phyloP scores from a whole-genome alignment of 2,113 vertebrate species.

The Poicephalus meyeri region DNA sequence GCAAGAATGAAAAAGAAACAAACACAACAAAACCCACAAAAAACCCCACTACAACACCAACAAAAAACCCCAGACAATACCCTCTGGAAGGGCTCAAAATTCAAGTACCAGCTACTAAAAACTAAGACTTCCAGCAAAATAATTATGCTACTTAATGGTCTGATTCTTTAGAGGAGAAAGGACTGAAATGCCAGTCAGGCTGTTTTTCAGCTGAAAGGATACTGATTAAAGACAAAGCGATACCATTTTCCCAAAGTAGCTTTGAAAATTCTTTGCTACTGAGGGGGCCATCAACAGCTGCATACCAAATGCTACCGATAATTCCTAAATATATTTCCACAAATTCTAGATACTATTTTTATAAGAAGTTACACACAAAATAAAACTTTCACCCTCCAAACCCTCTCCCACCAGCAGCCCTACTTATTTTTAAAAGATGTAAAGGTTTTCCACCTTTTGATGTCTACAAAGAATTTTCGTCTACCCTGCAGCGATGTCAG shows the following conservation, averaged over 20 bases:
- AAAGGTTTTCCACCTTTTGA: neutral
- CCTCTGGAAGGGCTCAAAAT: neutral
- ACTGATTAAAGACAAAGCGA: conserved; percentile 9
- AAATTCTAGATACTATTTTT: neutral
- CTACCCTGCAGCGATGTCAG: neutral
- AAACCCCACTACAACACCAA: neutral
- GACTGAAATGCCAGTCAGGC: neutral
- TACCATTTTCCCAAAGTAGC: neutral
- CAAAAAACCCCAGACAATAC: neutral
- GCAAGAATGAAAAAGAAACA: neutral
- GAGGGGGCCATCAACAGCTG: neutral
- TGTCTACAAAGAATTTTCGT: neutral
- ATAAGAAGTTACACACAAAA: neutral
- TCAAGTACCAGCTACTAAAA: neutral
- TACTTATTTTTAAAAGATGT: neutral
- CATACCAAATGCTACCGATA: neutral
- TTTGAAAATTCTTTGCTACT: neutral
- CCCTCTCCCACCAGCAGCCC: neutral
- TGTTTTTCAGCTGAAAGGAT: neutral
- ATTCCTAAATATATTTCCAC: neutral
- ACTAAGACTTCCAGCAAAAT: neutral
- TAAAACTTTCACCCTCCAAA: neutral
- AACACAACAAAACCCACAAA: neutral
- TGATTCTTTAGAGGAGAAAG: neutral
- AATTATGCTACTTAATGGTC: neutral